Base-by-base conservation (phyloP, 1,140 invertebrate genomes). In the Drosophila simulans region DNA sequence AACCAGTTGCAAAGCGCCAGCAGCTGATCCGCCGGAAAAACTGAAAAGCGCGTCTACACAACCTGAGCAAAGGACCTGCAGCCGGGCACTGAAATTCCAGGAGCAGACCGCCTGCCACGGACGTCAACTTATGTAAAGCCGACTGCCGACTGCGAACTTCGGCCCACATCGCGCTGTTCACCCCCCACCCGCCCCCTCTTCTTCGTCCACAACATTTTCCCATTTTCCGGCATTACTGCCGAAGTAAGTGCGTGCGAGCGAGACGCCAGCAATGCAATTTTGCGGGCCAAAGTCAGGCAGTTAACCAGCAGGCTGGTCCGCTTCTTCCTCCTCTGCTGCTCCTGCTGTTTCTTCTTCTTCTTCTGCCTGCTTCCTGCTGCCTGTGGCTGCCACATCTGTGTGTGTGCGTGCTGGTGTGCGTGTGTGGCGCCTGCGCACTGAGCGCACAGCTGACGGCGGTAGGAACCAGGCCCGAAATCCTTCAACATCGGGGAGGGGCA, bases 81-180 rank as follows among this genome's bases (percentile, higher is more conserved):
- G 76, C 83, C 83, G 84, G 80, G 80, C 66, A 83, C 83, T 89
- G 74, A 86, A 86, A 76, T 59, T 51, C 55, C 64, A 70, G 62
- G 69, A 76, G 65, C 71, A 48, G 66, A 54, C 58, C 35, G 71
- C 45, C 57, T 42, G 43, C 70, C 57, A 43, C 69, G 45, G 57
- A 86, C 86, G 83, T 83, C 83, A 86, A 79, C 83, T 88, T 88
- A 88, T 88, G 83, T 88, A 88, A 85, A 84, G 75, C 78, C 57
- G 66, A 60, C 57, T 40, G 63, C 35, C 71, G 48, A 48, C 63
- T 31, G 48, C 48, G 25, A 55, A 35, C 49, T 35, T 31, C 63
- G 27, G 17, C 31, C 31, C 63, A 37, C 46, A 45, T 48, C 27
- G 27, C 27, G 27, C 27, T 17, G 34, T 20, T 39, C 7, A 0